Evolutionary conservation across 2,888 invertebrate genomes (phyloP), one percentile per base, ranked within the genome.

Genomic region (Tetropium fuscum): DNA sequence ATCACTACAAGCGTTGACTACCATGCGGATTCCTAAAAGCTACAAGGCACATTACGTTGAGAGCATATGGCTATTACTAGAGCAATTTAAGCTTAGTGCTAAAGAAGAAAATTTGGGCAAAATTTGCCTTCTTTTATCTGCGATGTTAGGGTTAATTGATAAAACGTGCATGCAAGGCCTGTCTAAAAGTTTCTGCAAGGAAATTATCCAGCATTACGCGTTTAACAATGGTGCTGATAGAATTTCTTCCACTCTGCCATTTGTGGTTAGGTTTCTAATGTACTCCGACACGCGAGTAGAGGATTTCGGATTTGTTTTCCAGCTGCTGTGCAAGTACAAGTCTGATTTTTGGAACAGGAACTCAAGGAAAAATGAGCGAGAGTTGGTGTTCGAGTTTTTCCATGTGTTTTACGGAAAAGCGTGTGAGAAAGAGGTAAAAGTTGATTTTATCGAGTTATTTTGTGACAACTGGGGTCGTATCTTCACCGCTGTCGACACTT

Each of bases 171-270:
- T 49, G 1, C 36, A 20, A 22, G 10, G 25, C 6, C 11, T 49
- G 25, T 38, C 48, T 25, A 2, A 25, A 5, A 25, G 6, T 15
- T 49, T 49, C 11, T 49, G 48, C 22, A 36, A 5, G 16, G 8
- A 8, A 20, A 49, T 49, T 38, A 49, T 49, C n/a, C 11, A 49
- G n/a, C 19, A 38, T 1, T 25, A 49, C 25, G 36, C 38, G 15
- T 13, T 18, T 16, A 2, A 4, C n/a, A 36, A 34, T 3, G 4
- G 7, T 2, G 36, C 22, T 8, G 36, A 36, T 1, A 8, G 18
- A 36, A 19, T 44, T 25, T 11, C 22, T 25, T 20, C n/a, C 16
- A 49, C 38, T 38, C 25, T 49, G 13, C 1, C 13, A 16, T 49
- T 49, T 38, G 22, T 36, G 13, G 22, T 49, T 22, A 36, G 38